Percentiles rank a stretch among this genome's conserved stretches.
phyloP scores from a whole-genome alignment of 2,113 vertebrate genomes.

The Anseranas semipalmata region DNA sequence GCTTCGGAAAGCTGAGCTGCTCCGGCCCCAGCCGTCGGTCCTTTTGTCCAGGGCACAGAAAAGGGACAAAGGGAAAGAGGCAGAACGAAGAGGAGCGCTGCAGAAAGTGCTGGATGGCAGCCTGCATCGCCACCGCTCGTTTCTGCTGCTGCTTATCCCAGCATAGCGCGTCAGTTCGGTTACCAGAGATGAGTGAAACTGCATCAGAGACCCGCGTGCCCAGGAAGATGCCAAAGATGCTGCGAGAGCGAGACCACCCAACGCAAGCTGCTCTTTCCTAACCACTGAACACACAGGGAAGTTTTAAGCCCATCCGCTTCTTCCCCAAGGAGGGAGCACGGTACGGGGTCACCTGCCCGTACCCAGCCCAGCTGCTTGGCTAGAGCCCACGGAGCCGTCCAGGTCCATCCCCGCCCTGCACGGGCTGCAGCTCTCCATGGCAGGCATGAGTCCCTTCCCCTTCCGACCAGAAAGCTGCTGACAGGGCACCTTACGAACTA shows the following conservation, averaged over 20 bases:
- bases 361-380: background rate
- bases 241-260: rapidly evolving
- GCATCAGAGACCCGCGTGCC: background rate
- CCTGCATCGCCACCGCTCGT: background rate
- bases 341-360: no score
- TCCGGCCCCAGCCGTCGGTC: no score
- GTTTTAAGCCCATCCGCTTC: background rate
- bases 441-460: slow-evolving; percentile 7
- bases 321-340: no score
- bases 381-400: background rate
- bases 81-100: background rate
- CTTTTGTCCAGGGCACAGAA: background rate
- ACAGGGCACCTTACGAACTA: rapidly evolving
- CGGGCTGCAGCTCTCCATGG: background rate
- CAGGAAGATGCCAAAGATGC: background rate
- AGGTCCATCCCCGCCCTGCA: background rate
- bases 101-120: background rate
- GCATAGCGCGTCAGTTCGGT: background rate
- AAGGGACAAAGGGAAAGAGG: background rate
- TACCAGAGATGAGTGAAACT: background rate
- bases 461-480: background rate
- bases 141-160: background rate
- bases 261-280: background rate
- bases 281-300: background rate
- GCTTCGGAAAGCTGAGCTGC: background rate